Evolutionary conservation across 2,797 vertebrate species (phyloP).

Genomic region (Saxicola maurus): DNA sequence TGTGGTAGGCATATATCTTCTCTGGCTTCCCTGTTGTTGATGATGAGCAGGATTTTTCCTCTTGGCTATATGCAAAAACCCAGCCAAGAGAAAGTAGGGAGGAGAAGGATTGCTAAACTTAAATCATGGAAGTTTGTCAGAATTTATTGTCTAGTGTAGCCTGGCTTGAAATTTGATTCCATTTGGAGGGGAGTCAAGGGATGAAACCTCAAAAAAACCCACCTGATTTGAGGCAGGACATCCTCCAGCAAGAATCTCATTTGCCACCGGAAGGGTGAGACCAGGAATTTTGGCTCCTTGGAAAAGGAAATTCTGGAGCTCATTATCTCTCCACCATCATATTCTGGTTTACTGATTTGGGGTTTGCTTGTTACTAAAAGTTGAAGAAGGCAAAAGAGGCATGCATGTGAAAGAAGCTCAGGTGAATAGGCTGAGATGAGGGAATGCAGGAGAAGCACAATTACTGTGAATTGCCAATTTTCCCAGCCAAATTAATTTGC

Average conservation of each 20-base stretch:
- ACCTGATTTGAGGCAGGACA: constrained; percentile 16
- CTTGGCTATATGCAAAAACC: constrained; percentile 15
- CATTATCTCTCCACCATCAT: constrained; percentile 7
- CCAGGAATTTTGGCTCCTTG: constrained; percentile 31
- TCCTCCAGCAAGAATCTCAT: constrained; percentile 36
- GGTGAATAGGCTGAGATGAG: background rate
- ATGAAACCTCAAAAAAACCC: constrained; percentile 32
- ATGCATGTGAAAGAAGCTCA: background rate
- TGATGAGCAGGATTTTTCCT: constrained; percentile 11
- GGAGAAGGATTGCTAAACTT: background rate
- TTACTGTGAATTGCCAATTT: background rate
- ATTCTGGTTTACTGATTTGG: constrained; percentile 1
- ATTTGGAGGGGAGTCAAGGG: constrained; percentile 8
- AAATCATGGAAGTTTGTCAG: background rate
- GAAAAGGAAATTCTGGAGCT: constrained; percentile 28
- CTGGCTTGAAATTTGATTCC: constrained; percentile 20
- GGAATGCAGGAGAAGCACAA: background rate
- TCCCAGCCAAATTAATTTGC: background rate
- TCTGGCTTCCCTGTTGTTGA: background rate
- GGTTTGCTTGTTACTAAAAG: constrained; percentile 11
- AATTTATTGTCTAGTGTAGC: background rate
- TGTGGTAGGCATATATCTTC: background rate
- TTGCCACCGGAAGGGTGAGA: constrained; percentile 29
- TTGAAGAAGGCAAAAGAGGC: background rate
- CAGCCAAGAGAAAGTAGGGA: constrained; percentile 3